Conservation (phyloP, 2,797 vertebrate species). For the Gymnothorax javanicus region DNA sequence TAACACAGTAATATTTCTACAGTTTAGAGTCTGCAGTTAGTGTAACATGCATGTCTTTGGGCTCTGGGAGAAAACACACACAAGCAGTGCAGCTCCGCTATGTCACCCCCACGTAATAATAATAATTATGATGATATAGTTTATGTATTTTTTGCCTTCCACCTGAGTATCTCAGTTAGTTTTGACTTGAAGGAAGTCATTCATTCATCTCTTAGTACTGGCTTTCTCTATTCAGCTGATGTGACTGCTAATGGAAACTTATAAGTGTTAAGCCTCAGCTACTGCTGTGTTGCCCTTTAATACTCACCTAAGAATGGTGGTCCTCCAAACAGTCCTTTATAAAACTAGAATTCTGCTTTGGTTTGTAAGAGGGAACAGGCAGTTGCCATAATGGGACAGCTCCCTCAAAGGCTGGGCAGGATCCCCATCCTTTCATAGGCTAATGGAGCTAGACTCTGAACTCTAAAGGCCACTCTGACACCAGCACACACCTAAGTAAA, state of each 20-base stretch:
- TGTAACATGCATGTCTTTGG: no score
- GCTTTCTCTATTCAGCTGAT: background rate
- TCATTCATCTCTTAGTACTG: background rate
- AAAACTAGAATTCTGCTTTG: background rate
- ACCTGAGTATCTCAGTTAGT: background rate
- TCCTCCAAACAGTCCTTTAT: background rate
- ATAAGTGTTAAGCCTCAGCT: background rate
- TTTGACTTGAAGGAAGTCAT: background rate
- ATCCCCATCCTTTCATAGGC: background rate
- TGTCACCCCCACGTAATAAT: background rate
- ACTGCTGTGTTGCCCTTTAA: background rate
- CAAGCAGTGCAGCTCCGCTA: no score
- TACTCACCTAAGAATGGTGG: background rate
- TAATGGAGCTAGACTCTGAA: constrained; percentile 18
- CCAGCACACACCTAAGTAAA: constrained; percentile 38
- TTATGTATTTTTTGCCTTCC: background rate
- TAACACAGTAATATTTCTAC: no score
- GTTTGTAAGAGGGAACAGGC: background rate
- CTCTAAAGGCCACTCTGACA: constrained; percentile 33
- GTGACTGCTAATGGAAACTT: background rate
- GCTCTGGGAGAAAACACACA: no score
- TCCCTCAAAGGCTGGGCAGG: background rate
- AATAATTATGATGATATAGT: background rate
- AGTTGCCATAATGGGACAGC: background rate
- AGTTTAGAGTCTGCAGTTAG: no score